Base-by-base conservation (phyloP, 2,888 invertebrate species). In the Hesperia comma region DNA sequence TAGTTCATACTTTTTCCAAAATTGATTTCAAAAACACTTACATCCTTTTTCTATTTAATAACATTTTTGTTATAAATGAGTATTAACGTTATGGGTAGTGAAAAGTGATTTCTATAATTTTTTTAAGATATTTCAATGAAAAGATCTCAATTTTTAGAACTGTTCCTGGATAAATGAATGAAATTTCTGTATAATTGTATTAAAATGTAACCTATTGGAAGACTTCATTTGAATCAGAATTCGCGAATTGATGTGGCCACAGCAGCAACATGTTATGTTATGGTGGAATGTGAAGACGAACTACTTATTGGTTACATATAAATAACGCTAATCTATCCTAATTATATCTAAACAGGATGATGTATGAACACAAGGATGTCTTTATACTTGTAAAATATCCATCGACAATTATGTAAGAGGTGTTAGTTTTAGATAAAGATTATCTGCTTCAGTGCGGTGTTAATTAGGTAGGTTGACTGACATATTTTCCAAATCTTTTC, bases 191-290 rank as follows among this genome's bases (percentile, higher is more conserved):
- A 49, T 19, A 61, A 43, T 43, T 53, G 78, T 81, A 77, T 71
- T 51, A 12, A 63, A 83, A 82, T 80, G 83, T 88, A 88, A 87
- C 83, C 90, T 91, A 91, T 86, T 92, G 92, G 92, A 92, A 92
- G 92, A 92, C 92, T 80, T 74, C 73, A 80, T 85, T 84, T 83
- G 79, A 87, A 84, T 84, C 78, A 74, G 78, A 80, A 79, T 79
- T 79, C 76, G 74, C 79, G 68, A 75, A 70, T 19, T 70, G 68
- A 69, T 75, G 72, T 63, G 53, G 73, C 71, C 53, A 43, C 17
- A 19, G 40, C 2, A 17, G 33, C 21, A 26, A 53, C 12, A 54
- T 49, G 49, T 46, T 0, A 46, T 17, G 43, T 14, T 53, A 77
- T 75, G 71, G 72, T 87, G 87, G 88, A 88, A 87, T 88, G 87